A percentile compares a stretch with the other conserved stretches of the same genome.
Conservation (phyloP, 2,113 vertebrate species). For the Murina feae region DNA sequence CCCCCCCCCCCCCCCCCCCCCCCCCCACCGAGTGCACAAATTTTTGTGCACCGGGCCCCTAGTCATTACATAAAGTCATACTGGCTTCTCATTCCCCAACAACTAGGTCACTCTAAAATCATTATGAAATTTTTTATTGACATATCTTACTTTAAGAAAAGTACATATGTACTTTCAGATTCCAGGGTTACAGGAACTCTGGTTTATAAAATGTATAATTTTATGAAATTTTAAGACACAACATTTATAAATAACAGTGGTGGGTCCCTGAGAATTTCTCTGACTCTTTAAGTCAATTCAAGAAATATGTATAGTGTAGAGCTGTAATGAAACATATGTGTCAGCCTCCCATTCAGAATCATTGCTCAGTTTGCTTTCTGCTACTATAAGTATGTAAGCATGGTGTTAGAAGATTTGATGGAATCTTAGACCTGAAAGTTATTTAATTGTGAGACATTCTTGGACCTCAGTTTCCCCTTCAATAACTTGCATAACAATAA, state of each 20-base stretch:
- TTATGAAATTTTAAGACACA: conserved; percentile 18
- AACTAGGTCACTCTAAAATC: not conserved
- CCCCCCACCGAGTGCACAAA: too few species aligned
- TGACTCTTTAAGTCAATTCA: not conserved
- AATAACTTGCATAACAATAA: not conserved
- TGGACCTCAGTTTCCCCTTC: not conserved
- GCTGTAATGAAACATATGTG: not conserved
- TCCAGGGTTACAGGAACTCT: not conserved
- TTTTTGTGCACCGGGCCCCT: too few species aligned
- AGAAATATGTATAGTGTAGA: not conserved
- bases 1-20: too few species aligned
- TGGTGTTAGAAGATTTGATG: not conserved
- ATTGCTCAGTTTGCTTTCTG: not conserved
- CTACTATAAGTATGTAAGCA: not conserved
- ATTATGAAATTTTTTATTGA: not conserved
- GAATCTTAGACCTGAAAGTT: not conserved
- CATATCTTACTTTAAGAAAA: conserved; percentile 5
- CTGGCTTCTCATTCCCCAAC: not conserved
- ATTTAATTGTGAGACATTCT: not conserved
- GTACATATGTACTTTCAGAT: not conserved
- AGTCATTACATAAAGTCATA: not conserved
- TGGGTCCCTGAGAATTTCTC: not conserved
- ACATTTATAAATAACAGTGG: not conserved
- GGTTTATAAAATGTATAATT: not conserved
- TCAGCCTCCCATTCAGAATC: not conserved